Conservation (phyloP, 1,140 invertebrate genomes). For the Lutraria rhynchaena region DNA sequence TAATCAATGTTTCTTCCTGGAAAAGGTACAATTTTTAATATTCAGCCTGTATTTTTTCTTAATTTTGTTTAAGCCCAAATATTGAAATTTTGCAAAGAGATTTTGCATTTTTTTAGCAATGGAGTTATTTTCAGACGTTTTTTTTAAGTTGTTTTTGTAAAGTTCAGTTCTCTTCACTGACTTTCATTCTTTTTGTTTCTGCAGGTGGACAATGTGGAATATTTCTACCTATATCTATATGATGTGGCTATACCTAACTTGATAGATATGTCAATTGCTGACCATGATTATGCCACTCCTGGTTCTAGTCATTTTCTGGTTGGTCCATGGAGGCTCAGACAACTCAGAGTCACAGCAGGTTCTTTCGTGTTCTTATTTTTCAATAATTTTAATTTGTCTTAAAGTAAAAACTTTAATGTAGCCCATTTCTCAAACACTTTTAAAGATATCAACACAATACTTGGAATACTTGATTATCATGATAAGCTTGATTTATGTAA, state of each 20-base stretch:
- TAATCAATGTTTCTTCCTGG: constrained; percentile 31
- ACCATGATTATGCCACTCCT: constrained; percentile 44
- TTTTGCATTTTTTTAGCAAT: neutral
- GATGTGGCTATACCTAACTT: constrained; percentile 36
- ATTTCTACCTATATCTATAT: constrained; percentile 39
- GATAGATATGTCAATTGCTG: constrained; percentile 29
- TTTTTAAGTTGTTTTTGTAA: too few relatives aligned
- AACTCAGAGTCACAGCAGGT: constrained; percentile 58
- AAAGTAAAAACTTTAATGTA: too few relatives aligned
- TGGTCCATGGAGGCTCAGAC: constrained; percentile 62
- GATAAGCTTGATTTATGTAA: too few relatives aligned
- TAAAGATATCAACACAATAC: too few relatives aligned
- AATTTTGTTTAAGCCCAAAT: neutral
- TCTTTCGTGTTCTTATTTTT: too few relatives aligned
- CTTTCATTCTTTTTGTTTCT: neutral
- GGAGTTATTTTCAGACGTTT: neutral
- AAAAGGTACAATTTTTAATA: constrained; percentile 14
- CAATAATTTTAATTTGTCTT: too few relatives aligned
- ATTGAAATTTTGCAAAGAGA: neutral
- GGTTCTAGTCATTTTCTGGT: constrained; percentile 51
- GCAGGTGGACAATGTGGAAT: constrained; percentile 38
- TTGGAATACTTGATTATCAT: too few relatives aligned
- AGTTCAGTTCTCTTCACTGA: too few relatives aligned
- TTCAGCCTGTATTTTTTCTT: too few relatives aligned
- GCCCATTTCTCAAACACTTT: too few relatives aligned